Conservation (phyloP, 23 tunicate species). For the Phallusia fumigata region DNA sequence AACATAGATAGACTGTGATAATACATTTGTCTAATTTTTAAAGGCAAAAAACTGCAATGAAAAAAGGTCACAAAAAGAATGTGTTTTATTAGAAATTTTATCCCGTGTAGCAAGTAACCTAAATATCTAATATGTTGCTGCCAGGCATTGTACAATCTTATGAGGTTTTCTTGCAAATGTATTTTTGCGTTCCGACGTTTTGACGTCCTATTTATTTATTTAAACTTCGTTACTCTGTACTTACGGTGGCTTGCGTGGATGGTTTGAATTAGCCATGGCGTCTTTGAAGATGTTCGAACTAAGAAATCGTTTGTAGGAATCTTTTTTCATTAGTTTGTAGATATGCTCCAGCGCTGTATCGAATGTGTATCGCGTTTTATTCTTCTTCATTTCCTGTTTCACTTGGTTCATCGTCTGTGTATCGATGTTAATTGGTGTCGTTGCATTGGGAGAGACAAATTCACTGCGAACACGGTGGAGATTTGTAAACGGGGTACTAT, state of each 20-base stretch:
- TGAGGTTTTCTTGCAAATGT: too few relatives aligned
- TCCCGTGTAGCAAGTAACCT: too few relatives aligned
- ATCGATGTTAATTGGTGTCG: constrained; percentile 68
- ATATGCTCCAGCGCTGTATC: constrained; percentile 76
- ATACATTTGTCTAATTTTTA: background rate
- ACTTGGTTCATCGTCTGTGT: constrained; percentile 53
- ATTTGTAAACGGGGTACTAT: too few relatives aligned
- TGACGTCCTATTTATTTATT: too few relatives aligned
- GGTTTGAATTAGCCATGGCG: constrained; percentile 40
- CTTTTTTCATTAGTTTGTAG: constrained; percentile 76
- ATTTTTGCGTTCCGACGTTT: too few relatives aligned
- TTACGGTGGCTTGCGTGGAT: constrained; percentile 54
- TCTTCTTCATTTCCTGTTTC: constrained; percentile 46
- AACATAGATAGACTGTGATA: background rate
- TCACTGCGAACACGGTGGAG: constrained; percentile 17
- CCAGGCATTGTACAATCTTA: too few relatives aligned
- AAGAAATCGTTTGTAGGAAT: constrained; percentile 76
- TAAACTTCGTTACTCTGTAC: background rate
- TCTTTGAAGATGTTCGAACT: constrained; percentile 47
- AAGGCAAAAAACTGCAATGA: too few relatives aligned
- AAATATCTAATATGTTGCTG: too few relatives aligned
- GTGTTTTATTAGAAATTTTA: too few relatives aligned
- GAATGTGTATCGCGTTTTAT: constrained; percentile 48
- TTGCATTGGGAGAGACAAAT: constrained; percentile 33
- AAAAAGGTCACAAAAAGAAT: too few relatives aligned